These are phyloP conservation scores for Plotosus lineatus DNA, from an alignment of 2,113 vertebrate genomes.

Conservation along the genomic window DNA sequence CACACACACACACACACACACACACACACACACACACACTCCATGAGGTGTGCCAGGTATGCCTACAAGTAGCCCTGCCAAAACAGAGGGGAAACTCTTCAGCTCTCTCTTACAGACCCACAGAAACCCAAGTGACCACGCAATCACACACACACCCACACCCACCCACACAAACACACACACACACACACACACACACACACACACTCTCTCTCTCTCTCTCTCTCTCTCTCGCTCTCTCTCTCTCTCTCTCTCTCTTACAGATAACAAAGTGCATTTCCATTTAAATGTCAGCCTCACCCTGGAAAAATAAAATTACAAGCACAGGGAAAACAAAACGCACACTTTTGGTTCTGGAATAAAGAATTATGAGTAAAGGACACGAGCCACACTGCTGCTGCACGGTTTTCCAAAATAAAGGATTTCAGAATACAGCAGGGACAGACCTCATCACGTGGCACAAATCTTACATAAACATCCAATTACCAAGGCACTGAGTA, in stretches of 20 bases:
- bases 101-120: slow-evolving; percentile 25
- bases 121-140: slow-evolving; percentile 42
- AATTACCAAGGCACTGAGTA: neutral
- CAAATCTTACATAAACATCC: neutral
- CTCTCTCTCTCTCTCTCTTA: too few relatives aligned
- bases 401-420: neutral
- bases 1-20: slow-evolving; percentile 53
- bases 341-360: neutral
- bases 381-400: neutral
- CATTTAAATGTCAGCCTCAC: slow-evolving; percentile 12
- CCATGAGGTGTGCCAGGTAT: slow-evolving; percentile 72
- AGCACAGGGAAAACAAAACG: slow-evolving; percentile 13
- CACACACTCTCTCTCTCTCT: neutral
- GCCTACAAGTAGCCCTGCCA: slow-evolving; percentile 59
- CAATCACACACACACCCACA: slow-evolving; percentile 14
- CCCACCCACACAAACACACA: neutral
- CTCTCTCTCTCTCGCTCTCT: too few relatives aligned
- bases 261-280: slow-evolving; percentile 15
- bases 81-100: slow-evolving; percentile 56
- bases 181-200: neutral
- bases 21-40: slow-evolving; percentile 52
- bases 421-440: neutral
- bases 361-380: neutral
- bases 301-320: slow-evolving; percentile 22
- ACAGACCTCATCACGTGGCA: neutral